A percentile compares a stretch with the other conserved stretches of the same genome.
phyloP scores from a whole-genome alignment of 2,797 vertebrate genomes.

The Sebastes vulpes region DNA sequence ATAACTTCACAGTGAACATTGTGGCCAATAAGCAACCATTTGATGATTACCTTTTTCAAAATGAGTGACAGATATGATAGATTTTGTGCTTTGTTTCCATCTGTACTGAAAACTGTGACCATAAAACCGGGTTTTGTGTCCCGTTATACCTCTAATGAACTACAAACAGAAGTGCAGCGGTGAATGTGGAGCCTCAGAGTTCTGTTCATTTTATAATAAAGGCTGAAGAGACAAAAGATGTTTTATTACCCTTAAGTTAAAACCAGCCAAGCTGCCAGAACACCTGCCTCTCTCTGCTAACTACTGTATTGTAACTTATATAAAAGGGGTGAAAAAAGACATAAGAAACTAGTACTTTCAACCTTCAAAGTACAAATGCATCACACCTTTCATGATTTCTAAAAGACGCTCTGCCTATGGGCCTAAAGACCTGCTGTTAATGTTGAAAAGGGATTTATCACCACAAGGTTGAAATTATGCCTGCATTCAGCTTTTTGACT shows the following conservation, averaged over 20 bases:
- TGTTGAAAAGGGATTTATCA: conserved; percentile 35
- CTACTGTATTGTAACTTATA: not conserved
- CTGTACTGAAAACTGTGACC: not conserved
- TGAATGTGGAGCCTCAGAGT: not conserved
- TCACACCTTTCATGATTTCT: conserved; percentile 15
- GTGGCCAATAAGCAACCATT: not conserved
- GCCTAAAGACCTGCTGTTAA: not conserved
- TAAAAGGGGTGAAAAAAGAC: not conserved
- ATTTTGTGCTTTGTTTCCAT: not conserved
- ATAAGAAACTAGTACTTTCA: not conserved
- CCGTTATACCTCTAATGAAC: not conserved
- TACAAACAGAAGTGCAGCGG: not conserved
- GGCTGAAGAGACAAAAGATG: not conserved
- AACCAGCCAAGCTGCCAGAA: not conserved
- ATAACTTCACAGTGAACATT: not conserved
- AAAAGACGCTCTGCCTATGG: not conserved
- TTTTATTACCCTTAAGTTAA: not conserved
- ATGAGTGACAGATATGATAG: not conserved
- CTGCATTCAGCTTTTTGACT: conserved; percentile 40
- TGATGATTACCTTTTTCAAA: not conserved
- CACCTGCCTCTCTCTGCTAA: not conserved
- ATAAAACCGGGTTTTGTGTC: not conserved
- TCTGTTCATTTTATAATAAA: not conserved
- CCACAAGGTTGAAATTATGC: conserved; percentile 55
- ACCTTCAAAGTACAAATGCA: conserved; percentile 4